phyloP scores from a whole-genome alignment of 2,888 invertebrate genomes.

The Epiblema foenella region DNA sequence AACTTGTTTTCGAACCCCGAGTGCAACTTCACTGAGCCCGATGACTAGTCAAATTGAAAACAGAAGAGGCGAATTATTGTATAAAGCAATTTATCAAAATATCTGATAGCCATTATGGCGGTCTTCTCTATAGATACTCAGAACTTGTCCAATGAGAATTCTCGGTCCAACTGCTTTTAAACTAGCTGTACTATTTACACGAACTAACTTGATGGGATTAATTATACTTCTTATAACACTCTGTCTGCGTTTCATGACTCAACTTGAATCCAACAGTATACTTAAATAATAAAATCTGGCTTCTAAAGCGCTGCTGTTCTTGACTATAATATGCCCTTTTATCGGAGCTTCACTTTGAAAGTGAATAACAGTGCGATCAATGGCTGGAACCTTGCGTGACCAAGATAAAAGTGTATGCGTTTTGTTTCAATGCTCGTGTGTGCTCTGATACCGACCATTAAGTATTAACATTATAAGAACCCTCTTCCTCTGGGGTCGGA shows the following conservation, averaged over 20 bases:
- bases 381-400: slow-evolving; percentile 69
- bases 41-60: slow-evolving; percentile 75
- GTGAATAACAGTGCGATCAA: slow-evolving; percentile 48
- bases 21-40: slow-evolving; percentile 55
- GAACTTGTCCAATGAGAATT: slow-evolving; percentile 64
- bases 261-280: slow-evolving; percentile 35
- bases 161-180: slow-evolving; percentile 64
- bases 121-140: slow-evolving; percentile 50
- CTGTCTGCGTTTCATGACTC: slow-evolving; percentile 49
- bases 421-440: slow-evolving; percentile 60
- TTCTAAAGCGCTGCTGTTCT: slow-evolving; percentile 23
- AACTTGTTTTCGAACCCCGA: slow-evolving; percentile 62
- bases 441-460: slow-evolving; percentile 63
- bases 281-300: slow-evolving; percentile 35
- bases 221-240: slow-evolving; percentile 63
- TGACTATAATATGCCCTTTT: slow-evolving; percentile 30
- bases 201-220: slow-evolving; percentile 62
- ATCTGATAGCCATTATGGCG: slow-evolving; percentile 58
- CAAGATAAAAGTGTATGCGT: slow-evolving; percentile 66
- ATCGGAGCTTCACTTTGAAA: slow-evolving; percentile 29
- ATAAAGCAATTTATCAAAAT: slow-evolving; percentile 79
- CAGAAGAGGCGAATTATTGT: slow-evolving; percentile 70
- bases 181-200: slow-evolving; percentile 63
- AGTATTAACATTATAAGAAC: slow-evolving; percentile 72
- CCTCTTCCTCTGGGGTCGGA: slow-evolving; percentile 75